phyloP scores from a whole-genome alignment of 2,888 invertebrate genomes.

The Tiphia femorata region DNA sequence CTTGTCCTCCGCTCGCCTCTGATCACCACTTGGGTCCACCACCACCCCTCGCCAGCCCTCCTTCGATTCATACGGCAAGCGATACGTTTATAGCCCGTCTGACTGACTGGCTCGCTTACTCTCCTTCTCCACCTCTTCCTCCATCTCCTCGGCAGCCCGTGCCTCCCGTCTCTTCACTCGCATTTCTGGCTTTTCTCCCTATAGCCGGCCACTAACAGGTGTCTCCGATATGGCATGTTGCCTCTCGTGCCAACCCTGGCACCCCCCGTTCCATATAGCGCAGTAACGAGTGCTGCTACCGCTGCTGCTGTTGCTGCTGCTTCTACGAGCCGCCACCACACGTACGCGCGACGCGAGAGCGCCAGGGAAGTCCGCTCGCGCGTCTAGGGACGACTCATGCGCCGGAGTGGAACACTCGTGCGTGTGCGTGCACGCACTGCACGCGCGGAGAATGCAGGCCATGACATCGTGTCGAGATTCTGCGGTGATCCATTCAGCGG shows the following conservation, averaged over 20 bases:
- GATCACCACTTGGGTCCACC: too few relatives aligned
- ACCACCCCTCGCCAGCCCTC: neutral
- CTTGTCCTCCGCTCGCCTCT: neutral
- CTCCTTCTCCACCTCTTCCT: constrained; percentile 2
- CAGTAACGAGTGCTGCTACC: constrained; percentile 49
- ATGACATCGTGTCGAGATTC: too few relatives aligned
- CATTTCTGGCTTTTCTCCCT: neutral
- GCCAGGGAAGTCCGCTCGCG: too few relatives aligned
- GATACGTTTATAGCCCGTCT: constrained; percentile 11
- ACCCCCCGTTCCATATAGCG: constrained; percentile 34
- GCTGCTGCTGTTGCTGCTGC: neutral
- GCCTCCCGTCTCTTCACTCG: neutral
- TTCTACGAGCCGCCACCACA: neutral
- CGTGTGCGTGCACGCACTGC: too few relatives aligned
- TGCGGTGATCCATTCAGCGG: too few relatives aligned
- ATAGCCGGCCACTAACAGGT: constrained; percentile 58
- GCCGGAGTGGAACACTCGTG: too few relatives aligned
- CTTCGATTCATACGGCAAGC: constrained; percentile 19
- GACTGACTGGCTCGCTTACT: constrained; percentile 6
- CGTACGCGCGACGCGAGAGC: constrained; percentile 19
- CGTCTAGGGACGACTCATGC: too few relatives aligned
- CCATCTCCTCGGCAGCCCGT: neutral
- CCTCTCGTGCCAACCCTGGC: constrained; percentile 49
- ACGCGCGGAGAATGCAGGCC: too few relatives aligned
- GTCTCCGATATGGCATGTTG: constrained; percentile 67